Percentiles rank a stretch among this genome's conserved stretches.
These are phyloP conservation scores for Engystomops pustulosus DNA, from an alignment of 2,113 vertebrate species.

Conservation along the genomic window DNA sequence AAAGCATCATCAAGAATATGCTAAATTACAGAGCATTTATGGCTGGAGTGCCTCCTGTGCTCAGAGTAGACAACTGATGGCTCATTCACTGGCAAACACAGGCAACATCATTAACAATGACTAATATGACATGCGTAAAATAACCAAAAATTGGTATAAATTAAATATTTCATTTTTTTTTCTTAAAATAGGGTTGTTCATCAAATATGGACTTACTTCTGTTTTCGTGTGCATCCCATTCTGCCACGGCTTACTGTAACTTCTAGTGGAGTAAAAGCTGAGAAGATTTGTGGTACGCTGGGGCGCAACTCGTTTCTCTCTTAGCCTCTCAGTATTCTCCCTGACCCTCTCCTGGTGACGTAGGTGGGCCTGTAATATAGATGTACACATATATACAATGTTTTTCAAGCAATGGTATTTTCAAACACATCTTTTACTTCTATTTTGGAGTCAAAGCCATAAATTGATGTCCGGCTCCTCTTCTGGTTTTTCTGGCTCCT, in stretches of 20 bases:
- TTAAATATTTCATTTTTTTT: background rate
- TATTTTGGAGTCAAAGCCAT: no score
- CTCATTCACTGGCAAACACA: background rate
- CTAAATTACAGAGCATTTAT: background rate
- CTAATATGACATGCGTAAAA: background rate
- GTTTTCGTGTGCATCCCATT: constrained; percentile 26
- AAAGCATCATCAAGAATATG: background rate
- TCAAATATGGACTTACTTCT: background rate
- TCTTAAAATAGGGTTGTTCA: background rate
- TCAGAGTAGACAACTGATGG: background rate
- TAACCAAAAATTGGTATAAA: background rate
- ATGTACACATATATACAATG: background rate
- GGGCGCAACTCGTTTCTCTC: constrained; percentile 38
- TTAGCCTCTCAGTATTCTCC: constrained; percentile 61
- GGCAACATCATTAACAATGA: background rate
- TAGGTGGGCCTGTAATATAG: constrained; percentile 64
- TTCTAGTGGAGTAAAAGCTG: constrained; percentile 39
- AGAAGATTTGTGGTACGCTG: constrained; percentile 6
- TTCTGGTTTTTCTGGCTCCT: no score
- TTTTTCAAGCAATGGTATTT: no score
- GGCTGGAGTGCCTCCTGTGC: background rate
- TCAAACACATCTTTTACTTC: no score
- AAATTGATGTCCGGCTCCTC: no score
- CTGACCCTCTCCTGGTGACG: constrained; percentile 63
- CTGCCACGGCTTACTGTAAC: constrained; percentile 60